Evolutionary conservation across 2,797 vertebrate genomes (phyloP), one percentile per base, ranked within the genome.

Genomic region (Borostomias antarcticus): DNA sequence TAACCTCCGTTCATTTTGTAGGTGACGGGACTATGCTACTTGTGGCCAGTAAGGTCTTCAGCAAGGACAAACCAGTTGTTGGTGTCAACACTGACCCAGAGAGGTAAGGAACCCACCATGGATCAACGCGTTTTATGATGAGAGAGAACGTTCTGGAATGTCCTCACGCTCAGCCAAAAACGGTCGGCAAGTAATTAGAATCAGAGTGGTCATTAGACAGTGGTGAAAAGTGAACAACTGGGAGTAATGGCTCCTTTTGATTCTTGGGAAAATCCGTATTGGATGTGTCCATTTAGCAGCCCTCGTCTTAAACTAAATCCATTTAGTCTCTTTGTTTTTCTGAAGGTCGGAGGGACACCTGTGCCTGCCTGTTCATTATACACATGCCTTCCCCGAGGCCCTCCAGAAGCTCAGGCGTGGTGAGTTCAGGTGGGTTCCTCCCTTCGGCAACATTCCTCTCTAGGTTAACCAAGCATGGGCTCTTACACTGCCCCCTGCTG

Each of bases 41-140:
- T 74, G 96, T 97, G 73, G 98, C 97, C 79, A 97, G 96, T 91
- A 99, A 98, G 84, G 95, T 99, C 68, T 90, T 95, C 23, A 95
- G 95, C 85, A 94, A 94, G 79, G 92, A 92, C 85, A 98, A 98
- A 79, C 97, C 97, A 45, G 95, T 99, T 61, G 93, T 99, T 26
- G 98, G 97, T 30, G 94, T 99, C 47, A 99, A 99, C 83, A 99
- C 98, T 2, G 98, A 99, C 83, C 98, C 98, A 37, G 97, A 99
- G 81, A 95, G 97, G 97, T 99, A 93, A 92, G 81, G 48, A 43
- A 58, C 37, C 21, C 19, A 15, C 40, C 3, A n/a, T 63, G 11
- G 23, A 48, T 40, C 35, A 19, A n/a, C n/a, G 23, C 35, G 15
- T 21, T 47, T 52, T 15, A 43, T 6, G 57, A 21, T 23, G 15